Evolutionary conservation across 2,888 invertebrate species (phyloP).

Genomic region (Agrochola lychnidis): DNA sequence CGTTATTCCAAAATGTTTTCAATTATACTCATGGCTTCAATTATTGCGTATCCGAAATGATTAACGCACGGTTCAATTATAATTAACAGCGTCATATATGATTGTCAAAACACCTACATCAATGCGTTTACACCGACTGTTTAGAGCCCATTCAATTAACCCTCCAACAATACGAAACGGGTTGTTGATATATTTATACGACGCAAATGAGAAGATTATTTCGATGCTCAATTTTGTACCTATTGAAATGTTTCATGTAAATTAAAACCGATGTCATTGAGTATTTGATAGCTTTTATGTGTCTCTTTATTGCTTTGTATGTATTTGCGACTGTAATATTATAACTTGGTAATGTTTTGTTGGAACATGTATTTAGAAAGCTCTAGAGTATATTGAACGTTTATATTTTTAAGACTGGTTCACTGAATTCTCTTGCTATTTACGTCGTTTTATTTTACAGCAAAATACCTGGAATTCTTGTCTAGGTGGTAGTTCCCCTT

Average conservation of each 20-base stretch:
- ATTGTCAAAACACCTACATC: conserved; percentile 49
- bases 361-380: conserved; percentile 12
- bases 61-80: conserved; percentile 47
- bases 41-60: conserved; percentile 45
- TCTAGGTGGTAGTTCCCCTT: neutral
- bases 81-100: conserved; percentile 48
- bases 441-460: conserved; percentile 12
- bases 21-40: conserved; percentile 40
- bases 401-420: conserved; percentile 3
- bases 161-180: conserved; percentile 25
- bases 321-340: conserved; percentile 6
- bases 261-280: conserved; percentile 38
- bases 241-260: conserved; percentile 36
- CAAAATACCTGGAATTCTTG: conserved; percentile 20
- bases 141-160: conserved; percentile 40
- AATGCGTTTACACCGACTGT: conserved; percentile 38
- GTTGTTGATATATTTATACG: conserved; percentile 33
- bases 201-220: conserved; percentile 49
- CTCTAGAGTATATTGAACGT: neutral
- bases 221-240: conserved; percentile 23
- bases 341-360: conserved; percentile 4
- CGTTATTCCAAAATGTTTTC: conserved; percentile 44
- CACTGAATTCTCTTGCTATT: neutral
- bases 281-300: conserved; percentile 14
- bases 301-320: conserved; percentile 8